Evolutionary conservation across 2,113 vertebrate species (phyloP), one percentile per base, ranked within the genome.

Genomic region (Promerops cafer): DNA sequence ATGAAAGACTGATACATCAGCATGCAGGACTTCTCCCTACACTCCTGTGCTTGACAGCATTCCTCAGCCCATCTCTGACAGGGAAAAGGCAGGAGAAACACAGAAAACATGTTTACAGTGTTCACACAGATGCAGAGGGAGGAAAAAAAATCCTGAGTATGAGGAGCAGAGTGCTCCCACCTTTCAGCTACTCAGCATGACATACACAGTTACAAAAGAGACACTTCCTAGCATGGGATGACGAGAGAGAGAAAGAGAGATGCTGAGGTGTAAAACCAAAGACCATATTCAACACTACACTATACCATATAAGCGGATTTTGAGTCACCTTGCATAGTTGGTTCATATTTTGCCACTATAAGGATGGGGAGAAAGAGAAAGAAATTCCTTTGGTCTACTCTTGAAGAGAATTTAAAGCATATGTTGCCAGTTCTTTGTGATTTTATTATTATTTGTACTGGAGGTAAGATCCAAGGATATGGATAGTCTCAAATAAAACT

Each of bases 161-260:
- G n/a, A 60, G 33, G 22, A 76, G 15, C 63, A 76, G 39, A 47
- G 28, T 72, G 11, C 19, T 70, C 7, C 69, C n/a, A 40, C 49
- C 28, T 64, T 76, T 56, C 37, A 69, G n/a, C 39, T 76, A 24
- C 26, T 19, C 53, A 20, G 14, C 35, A 14, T 0, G 0, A 16
- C 8, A 17, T 61, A 22, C 0, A 0, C 28, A 37, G 10, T 64
- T 59, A 47, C 23, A 37, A 63, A 50, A 60, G n/a, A 77, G 28
- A 28, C 10, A 20, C 14, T 21, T 84, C 71, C 39, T 85, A 30
- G 8, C 15, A 24, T 13, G 11, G 49, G 6, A 16, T 21, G n/a
- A 9, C 37, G 40, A 84, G 33, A 71, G 24, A 61, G 10, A 39
- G 39, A 87, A 35, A 23, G 37, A 81, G 90, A 52, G 24, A 4